Percentiles rank a stretch among this genome's conserved stretches.
These are phyloP conservation scores for Ametastegia equiseti DNA, from an alignment of 2,888 invertebrate species.

Conservation along the genomic window DNA sequence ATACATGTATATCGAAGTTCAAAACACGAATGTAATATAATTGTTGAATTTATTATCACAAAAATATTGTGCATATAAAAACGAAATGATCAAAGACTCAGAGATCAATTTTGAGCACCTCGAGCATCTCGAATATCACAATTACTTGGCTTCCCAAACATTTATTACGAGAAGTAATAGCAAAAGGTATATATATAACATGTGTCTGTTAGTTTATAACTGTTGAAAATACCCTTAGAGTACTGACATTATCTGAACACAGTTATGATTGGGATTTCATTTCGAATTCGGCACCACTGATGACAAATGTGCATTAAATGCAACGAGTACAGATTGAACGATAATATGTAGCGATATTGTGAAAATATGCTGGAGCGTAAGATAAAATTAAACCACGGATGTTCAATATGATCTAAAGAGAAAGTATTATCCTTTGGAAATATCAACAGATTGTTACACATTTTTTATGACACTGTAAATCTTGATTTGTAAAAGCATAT, in stretches of 20 bases:
- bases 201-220: conserved; percentile 27
- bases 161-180: not conserved
- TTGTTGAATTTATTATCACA: not conserved
- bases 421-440: not conserved
- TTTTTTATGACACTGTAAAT: not conserved
- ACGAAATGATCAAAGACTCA: not conserved
- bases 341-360: no score
- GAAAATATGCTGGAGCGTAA: not conserved
- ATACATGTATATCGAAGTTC: not conserved
- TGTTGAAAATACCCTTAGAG: not conserved
- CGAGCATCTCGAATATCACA: not conserved
- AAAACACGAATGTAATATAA: conserved; percentile 7
- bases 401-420: not conserved
- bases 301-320: no score
- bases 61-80: not conserved
- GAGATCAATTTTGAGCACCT: not conserved
- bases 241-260: not conserved
- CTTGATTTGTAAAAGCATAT: not conserved
- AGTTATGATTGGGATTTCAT: not conserved
- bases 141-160: conserved; percentile 28
- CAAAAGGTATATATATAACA: not conserved
- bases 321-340: not conserved
- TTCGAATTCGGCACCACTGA: no score
- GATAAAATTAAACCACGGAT: not conserved
- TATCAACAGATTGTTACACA: not conserved